These are phyloP conservation scores for Henricia sp. DNA, from an alignment of 53 echinoderm and acorn worm species.

Conservation along the genomic window DNA sequence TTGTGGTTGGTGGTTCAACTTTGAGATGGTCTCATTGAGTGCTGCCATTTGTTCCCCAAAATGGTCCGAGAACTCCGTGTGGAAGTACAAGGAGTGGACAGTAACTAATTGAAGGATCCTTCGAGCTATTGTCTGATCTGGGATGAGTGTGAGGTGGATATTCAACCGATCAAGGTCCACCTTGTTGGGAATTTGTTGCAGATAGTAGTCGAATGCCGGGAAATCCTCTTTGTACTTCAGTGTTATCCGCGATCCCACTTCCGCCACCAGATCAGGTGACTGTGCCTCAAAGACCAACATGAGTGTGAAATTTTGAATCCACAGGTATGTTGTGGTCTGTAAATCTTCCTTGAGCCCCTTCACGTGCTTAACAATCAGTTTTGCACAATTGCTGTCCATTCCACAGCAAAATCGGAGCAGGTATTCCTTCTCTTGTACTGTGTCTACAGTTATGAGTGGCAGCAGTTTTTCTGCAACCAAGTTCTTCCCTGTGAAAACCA, in stretches of 20 bases:
- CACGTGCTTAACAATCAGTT: background rate
- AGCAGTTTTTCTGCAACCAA: background rate
- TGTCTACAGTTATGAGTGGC: conserved; percentile 7
- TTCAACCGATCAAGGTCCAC: conserved; percentile 1
- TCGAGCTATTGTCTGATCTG: background rate
- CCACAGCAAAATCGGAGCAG: conserved; percentile 25
- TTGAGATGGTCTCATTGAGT: background rate
- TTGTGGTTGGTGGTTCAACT: background rate
- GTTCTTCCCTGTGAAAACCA: background rate
- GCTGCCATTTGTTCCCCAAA: background rate
- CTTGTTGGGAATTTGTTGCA: background rate
- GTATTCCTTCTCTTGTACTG: conserved; percentile 13
- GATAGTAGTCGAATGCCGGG: conserved; percentile 8
- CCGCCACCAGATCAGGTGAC: background rate
- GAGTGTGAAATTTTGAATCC: conserved; percentile 23
- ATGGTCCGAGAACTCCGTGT: background rate
- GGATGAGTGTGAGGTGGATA: conserved; percentile 10
- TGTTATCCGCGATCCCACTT: conserved; percentile 6
- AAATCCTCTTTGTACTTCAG: conserved; percentile 26
- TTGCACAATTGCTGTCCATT: background rate
- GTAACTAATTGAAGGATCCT: background rate
- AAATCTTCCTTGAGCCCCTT: conserved; percentile 9
- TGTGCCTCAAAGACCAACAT: conserved; percentile 16
- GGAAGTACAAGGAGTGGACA: conserved; percentile 9
- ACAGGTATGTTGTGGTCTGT: conserved; percentile 11